phyloP scores from a whole-genome alignment of 2,888 invertebrate genomes.

The Pandemis heparana region DNA sequence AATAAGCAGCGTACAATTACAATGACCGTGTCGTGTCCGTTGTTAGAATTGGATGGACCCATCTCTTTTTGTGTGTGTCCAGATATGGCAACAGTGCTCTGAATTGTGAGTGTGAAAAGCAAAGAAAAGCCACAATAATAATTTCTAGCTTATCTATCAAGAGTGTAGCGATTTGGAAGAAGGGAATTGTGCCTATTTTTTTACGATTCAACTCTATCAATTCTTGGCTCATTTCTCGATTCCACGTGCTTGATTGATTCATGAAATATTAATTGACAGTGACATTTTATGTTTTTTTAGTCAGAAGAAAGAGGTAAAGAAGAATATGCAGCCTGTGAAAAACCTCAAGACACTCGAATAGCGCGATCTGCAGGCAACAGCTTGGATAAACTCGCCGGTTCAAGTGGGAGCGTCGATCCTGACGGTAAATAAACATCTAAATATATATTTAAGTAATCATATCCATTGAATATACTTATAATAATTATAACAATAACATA shows the following conservation, averaged over 20 bases:
- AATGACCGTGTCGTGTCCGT: too few relatives aligned
- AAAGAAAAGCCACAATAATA: too few relatives aligned
- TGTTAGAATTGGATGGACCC: too few relatives aligned
- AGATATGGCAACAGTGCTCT: too few relatives aligned
- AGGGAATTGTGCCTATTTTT: too few relatives aligned
- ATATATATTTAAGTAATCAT: neutral
- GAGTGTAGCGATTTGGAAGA: too few relatives aligned
- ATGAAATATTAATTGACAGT: neutral
- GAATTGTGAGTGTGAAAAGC: too few relatives aligned
- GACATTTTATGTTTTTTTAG: slow-evolving; percentile 59
- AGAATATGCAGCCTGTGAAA: slow-evolving; percentile 84
- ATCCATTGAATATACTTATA: neutral
- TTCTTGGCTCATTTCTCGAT: neutral
- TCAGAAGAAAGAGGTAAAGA: slow-evolving; percentile 91
- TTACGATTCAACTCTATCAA: neutral
- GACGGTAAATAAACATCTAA: slow-evolving; percentile 66
- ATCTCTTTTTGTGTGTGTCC: too few relatives aligned
- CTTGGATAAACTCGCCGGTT: slow-evolving; percentile 88
- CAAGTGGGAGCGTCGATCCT: slow-evolving; percentile 88
- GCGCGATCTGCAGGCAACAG: slow-evolving; percentile 91
- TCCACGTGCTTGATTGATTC: neutral
- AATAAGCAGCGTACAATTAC: too few relatives aligned
- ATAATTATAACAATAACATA: neutral
- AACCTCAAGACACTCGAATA: slow-evolving; percentile 81
- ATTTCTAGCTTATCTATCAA: too few relatives aligned